These are phyloP conservation scores for Tachypleus tridentatus DNA, from an alignment of 1,140 invertebrate genomes.

Conservation along the genomic window DNA sequence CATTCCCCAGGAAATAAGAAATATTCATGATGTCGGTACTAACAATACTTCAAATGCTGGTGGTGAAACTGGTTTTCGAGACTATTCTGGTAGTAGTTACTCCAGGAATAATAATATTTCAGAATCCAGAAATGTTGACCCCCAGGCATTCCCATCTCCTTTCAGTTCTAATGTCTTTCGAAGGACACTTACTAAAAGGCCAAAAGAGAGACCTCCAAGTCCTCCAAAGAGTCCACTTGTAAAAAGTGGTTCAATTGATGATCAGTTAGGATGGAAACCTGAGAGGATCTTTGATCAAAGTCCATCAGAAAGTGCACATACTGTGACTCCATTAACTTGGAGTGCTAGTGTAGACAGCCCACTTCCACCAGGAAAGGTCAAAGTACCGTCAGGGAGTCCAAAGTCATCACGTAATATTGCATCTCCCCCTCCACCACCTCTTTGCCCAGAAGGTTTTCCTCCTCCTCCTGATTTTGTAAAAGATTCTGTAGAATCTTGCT, in stretches of 20 bases:
- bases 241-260: constrained; percentile 25
- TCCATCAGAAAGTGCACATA: constrained; percentile 3
- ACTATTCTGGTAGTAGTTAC: constrained; percentile 8
- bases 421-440: not conserved
- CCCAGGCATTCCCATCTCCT: constrained; percentile 19
- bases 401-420: not conserved
- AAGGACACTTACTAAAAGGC: constrained; percentile 19
- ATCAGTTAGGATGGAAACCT: constrained; percentile 14
- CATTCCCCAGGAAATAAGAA: constrained; percentile 1
- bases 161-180: constrained; percentile 20
- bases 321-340: not conserved
- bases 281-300: constrained; percentile 13
- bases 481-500: too few relatives aligned
- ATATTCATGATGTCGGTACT: constrained; percentile 5
- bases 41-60: constrained; percentile 5
- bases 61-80: constrained; percentile 10
- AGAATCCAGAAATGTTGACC: too few relatives aligned
- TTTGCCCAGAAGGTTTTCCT: not conserved
- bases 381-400: not conserved
- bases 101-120: not conserved
- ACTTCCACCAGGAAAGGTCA: not conserved
- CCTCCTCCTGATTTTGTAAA: not conserved
- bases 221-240: constrained; percentile 13
- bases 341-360: not conserved
- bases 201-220: constrained; percentile 20